Conservation (phyloP, 2,113 vertebrate species). For the Thunnus maccoyii region DNA sequence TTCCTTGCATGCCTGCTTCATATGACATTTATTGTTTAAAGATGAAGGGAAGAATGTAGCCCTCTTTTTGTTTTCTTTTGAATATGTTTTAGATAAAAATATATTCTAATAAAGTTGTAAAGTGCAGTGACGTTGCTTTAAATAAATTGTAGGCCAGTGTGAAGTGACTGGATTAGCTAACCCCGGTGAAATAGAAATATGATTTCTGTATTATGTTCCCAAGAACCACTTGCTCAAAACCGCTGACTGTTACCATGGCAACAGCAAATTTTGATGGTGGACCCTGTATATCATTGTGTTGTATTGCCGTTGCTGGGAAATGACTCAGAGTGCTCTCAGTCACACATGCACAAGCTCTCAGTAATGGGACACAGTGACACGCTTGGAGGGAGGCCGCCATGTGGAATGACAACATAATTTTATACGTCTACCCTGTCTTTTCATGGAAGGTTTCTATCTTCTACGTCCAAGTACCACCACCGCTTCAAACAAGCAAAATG, state of each 20-base stretch:
- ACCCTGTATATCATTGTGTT: conserved; percentile 78
- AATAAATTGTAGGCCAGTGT: not conserved
- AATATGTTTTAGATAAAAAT: not conserved
- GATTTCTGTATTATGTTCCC: conserved; percentile 63
- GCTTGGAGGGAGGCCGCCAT: not conserved
- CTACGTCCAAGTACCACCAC: not conserved
- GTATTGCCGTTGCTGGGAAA: conserved; percentile 74
- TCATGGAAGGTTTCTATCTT: not conserved
- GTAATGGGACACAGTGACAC: conserved; percentile 33
- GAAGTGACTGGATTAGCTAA: conserved; percentile 22
- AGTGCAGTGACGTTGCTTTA: not conserved
- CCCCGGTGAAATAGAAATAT: conserved; percentile 46
- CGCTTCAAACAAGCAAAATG: not conserved
- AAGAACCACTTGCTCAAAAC: conserved; percentile 74
- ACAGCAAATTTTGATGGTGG: conserved; percentile 79
- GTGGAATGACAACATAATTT: conserved; percentile 28
- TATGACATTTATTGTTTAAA: not conserved
- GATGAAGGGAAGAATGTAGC: not conserved
- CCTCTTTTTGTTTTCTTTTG: conserved; percentile 9
- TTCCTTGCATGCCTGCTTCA: conserved; percentile 9
- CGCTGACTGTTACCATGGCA: conserved; percentile 81
- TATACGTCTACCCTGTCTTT: conserved; percentile 5
- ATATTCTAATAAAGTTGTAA: not conserved
- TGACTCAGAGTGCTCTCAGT: conserved; percentile 62
- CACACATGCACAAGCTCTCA: conserved; percentile 41